Conservation (phyloP, 2,797 vertebrate genomes). For the Diglossa cyanea region DNA sequence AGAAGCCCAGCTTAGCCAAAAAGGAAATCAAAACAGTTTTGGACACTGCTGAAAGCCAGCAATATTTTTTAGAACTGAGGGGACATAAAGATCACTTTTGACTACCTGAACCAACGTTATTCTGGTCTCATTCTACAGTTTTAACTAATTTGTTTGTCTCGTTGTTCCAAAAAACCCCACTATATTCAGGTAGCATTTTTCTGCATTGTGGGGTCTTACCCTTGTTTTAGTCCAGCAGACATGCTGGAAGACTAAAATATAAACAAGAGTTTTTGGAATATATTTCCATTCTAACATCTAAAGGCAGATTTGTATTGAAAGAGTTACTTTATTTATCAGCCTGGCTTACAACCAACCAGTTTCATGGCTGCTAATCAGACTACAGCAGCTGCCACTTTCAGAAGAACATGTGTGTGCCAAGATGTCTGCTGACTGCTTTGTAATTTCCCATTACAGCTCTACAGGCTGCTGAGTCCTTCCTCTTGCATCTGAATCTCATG, state of each 20-base stretch:
- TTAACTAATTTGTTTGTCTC: neutral
- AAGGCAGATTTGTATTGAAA: neutral
- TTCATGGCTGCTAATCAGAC: slow-evolving; percentile 31
- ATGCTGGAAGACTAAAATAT: neutral
- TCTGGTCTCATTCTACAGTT: neutral
- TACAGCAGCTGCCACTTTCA: slow-evolving; percentile 34
- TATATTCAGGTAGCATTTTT: neutral
- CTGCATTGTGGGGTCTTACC: neutral
- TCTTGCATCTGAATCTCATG: neutral
- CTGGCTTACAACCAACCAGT: neutral
- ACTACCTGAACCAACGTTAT: neutral
- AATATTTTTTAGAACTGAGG: neutral
- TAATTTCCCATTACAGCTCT: neutral
- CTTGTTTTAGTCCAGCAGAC: neutral
- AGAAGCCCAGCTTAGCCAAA: neutral
- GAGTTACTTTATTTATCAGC: neutral
- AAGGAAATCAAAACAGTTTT: neutral
- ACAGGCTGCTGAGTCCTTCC: neutral
- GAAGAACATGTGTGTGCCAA: neutral
- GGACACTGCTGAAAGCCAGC: neutral
- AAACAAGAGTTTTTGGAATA: neutral
- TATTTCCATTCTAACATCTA: neutral
- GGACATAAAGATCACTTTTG: neutral
- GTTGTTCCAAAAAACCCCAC: rapidly evolving
- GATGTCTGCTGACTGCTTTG: neutral